These are phyloP conservation scores for Gymnothorax reevesii DNA, from an alignment of 2,797 vertebrate genomes.

Conservation along the genomic window DNA sequence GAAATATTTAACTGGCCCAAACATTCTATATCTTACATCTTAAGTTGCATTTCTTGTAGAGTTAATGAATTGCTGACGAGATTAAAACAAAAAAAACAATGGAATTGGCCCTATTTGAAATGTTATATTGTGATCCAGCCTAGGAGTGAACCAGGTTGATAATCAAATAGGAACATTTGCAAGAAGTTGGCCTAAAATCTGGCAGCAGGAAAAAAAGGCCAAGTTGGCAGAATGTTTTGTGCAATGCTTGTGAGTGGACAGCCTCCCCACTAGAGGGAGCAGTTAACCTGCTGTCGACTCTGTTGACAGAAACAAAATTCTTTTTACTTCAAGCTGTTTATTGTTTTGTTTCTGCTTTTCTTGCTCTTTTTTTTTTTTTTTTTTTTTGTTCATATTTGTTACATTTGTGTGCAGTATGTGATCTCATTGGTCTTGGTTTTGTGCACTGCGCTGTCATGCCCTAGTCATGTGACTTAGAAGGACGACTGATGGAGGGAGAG, in stretches of 20 bases:
- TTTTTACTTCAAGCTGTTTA: conserved; percentile 40
- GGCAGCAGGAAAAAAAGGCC: conserved; percentile 19
- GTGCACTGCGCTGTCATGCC: conserved; percentile 44
- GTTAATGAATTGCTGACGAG: neutral
- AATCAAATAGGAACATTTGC: neutral
- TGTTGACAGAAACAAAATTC: neutral
- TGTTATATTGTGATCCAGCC: neutral
- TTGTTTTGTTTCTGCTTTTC: conserved; percentile 31
- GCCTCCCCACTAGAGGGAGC: conserved; percentile 60
- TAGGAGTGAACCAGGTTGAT: neutral
- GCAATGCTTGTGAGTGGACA: conserved; percentile 48
- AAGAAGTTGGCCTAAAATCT: neutral
- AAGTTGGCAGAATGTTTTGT: conserved; percentile 43
- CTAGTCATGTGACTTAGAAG: conserved; percentile 31
- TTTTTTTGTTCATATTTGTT: neutral
- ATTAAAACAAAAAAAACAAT: neutral
- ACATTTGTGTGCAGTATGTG: conserved; percentile 47
- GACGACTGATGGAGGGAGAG: conserved; percentile 43
- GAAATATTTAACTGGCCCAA: neutral
- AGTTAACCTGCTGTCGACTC: conserved; percentile 47
- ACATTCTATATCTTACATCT: neutral
- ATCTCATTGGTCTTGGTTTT: conserved; percentile 44
- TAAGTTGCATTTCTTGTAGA: neutral
- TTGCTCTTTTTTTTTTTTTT: neutral
- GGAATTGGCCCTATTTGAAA: neutral